phyloP scores from a whole-genome alignment of 1,140 invertebrate species.

The Zaprionus africanus region DNA sequence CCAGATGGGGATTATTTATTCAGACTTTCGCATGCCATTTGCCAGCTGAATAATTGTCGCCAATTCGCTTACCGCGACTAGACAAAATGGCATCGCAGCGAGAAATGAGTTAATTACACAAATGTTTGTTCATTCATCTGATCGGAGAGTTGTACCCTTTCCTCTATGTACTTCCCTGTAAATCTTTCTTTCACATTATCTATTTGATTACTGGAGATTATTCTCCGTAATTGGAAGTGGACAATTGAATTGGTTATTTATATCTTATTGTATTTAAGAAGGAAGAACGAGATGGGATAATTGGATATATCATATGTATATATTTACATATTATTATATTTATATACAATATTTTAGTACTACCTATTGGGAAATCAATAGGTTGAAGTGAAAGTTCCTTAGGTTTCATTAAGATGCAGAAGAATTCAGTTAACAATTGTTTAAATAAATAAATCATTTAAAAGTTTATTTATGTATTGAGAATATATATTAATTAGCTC shows the following conservation, averaged over 20 bases:
- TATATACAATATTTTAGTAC: neutral
- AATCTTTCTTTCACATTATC: neutral
- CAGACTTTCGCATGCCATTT: constrained; percentile 45
- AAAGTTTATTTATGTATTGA: no score
- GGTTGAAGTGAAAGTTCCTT: neutral
- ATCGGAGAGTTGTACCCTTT: neutral
- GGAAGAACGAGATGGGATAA: neutral
- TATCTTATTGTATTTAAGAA: neutral
- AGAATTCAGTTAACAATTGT: neutral
- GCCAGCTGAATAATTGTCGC: constrained; percentile 49
- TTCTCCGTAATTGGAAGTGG: neutral
- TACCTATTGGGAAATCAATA: no score
- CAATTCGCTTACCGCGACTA: constrained; percentile 51
- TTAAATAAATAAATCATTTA: neutral
- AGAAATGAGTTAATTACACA: constrained; percentile 45
- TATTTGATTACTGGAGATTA: neutral
- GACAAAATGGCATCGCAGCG: constrained; percentile 43
- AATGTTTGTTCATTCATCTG: constrained; percentile 18
- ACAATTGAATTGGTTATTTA: neutral
- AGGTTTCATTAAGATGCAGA: neutral
- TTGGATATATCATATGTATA: neutral
- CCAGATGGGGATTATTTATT: constrained; percentile 36
- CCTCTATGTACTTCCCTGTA: neutral
- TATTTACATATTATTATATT: no score
- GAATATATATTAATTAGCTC: neutral